Evolutionary conservation across 2,888 invertebrate species (phyloP).

Genomic region (Mimachlamys varia): DNA sequence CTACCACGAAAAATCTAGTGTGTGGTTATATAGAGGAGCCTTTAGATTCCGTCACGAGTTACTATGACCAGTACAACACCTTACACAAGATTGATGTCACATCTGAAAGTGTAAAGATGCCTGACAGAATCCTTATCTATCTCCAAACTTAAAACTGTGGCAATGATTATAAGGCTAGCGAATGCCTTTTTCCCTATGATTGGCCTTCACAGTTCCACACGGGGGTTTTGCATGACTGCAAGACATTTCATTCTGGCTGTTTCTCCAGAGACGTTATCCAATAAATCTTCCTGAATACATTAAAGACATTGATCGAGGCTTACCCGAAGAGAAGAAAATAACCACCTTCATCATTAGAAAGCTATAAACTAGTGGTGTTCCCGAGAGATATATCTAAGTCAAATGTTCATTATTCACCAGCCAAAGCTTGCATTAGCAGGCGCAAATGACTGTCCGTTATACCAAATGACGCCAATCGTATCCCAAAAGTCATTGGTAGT

Average conservation of each 20-base stretch:
- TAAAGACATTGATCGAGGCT: slow-evolving; percentile 20
- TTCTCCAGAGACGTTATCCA: background rate
- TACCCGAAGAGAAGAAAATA: slow-evolving; percentile 24
- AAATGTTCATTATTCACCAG: slow-evolving; percentile 22
- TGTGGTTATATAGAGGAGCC: background rate
- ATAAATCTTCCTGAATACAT: slow-evolving; percentile 28
- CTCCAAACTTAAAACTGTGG: background rate
- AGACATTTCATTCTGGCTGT: background rate
- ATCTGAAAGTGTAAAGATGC: background rate
- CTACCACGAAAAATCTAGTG: background rate
- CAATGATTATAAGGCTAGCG: slow-evolving; percentile 6
- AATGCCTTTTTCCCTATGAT: slow-evolving; percentile 20
- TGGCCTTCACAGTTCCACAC: background rate
- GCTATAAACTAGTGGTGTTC: slow-evolving; percentile 17
- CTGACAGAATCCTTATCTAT: background rate
- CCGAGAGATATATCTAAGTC: background rate
- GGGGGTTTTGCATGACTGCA: slow-evolving; percentile 21
- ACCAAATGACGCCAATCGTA: background rate
- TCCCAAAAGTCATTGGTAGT: background rate
- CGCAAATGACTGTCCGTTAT: slow-evolving; percentile 26
- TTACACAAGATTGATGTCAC: background rate
- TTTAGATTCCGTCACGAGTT: no score
- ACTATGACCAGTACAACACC: background rate
- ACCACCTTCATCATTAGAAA: slow-evolving; percentile 22
- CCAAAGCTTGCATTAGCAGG: slow-evolving; percentile 36